Evolutionary conservation across 2,888 invertebrate genomes (phyloP).

Genomic region (Acholoe squamosa): DNA sequence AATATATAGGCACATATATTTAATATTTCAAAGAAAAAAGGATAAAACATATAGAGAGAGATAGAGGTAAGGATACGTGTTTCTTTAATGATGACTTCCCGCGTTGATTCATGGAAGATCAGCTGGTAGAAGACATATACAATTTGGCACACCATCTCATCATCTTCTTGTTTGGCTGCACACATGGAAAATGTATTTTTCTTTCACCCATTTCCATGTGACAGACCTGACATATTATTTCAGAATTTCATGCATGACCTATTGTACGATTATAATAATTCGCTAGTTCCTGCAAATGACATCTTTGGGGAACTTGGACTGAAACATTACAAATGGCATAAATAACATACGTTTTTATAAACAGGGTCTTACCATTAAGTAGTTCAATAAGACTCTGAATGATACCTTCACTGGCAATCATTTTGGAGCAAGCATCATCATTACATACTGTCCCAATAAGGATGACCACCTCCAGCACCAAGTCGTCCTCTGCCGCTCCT

Average conservation of each 20-base stretch:
- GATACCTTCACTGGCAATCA: constrained; percentile 92
- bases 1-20: no score
- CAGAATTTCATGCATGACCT: no score
- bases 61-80: constrained; percentile 87
- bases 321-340: no score
- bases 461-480: constrained; percentile 93
- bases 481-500: constrained; percentile 88
- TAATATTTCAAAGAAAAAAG: no score
- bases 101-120: constrained; percentile 83
- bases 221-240: no score
- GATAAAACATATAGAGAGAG: no score
- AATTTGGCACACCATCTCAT: constrained; percentile 98
- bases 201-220: no score
- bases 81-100: constrained; percentile 91
- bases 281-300: no score
- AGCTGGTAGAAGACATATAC: constrained; percentile 94
- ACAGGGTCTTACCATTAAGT: constrained; percentile 87
- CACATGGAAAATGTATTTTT: no score
- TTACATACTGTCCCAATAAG: constrained; percentile 93
- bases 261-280: no score
- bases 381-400: constrained; percentile 92
- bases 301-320: no score
- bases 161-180: constrained; percentile 95
- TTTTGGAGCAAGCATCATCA: constrained; percentile 92
- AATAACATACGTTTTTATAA: no score